Conservation (phyloP, 2,797 vertebrate genomes). For the Crypturellus tataupa region DNA sequence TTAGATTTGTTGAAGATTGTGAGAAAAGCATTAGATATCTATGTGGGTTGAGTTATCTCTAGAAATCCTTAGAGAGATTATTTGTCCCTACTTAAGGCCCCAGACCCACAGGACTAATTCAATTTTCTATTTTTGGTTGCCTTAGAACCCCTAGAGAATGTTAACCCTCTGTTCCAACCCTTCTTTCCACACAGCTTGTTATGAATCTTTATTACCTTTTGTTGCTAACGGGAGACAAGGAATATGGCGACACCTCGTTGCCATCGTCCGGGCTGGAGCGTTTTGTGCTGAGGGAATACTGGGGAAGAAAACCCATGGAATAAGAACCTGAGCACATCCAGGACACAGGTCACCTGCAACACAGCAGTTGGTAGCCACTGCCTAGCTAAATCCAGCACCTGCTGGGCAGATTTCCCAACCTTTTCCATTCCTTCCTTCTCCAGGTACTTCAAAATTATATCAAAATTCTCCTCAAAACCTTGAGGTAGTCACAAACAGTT, state of each 20-base stretch:
- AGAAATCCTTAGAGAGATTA: neutral
- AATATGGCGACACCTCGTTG: slow-evolving; percentile 96
- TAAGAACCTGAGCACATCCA: rapidly evolving
- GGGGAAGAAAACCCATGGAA: neutral
- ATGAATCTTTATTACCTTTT: slow-evolving; percentile 87
- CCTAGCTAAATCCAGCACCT: neutral
- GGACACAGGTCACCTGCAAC: neutral
- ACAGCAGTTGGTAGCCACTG: rapidly evolving
- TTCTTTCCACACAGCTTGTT: neutral
- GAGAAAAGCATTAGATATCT: neutral
- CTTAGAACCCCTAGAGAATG: neutral
- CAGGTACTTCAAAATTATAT: neutral
- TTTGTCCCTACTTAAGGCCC: neutral
- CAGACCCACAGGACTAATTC: neutral
- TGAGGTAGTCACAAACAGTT: neutral
- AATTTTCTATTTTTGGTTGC: neutral
- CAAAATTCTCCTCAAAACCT: neutral
- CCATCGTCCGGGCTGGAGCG: slow-evolving; percentile 93
- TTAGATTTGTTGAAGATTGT: neutral
- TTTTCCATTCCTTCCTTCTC: neutral
- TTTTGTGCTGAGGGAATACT: slow-evolving; percentile 97
- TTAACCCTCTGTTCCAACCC: neutral
- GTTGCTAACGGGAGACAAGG: slow-evolving; percentile 97
- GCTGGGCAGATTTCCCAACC: neutral
- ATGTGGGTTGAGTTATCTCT: neutral